Conservation (phyloP, 2,888 invertebrate genomes). For the Dicyrtomina minuta region DNA sequence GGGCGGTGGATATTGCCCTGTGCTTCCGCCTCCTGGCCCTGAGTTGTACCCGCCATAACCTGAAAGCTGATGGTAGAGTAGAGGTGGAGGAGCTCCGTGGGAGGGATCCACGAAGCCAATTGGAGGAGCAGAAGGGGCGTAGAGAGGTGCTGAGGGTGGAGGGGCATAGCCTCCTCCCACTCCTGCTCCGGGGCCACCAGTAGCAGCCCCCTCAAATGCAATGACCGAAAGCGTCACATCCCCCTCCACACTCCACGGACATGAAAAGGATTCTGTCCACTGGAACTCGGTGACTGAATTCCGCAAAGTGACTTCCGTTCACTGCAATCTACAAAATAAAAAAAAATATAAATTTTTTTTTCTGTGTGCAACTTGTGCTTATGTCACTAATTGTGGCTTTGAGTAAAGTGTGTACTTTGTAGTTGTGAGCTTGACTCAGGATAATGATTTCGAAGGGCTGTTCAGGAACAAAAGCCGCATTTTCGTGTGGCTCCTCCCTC, state of each 20-base stretch:
- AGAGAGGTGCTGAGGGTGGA: no score
- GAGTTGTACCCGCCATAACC: no score
- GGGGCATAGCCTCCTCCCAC: slow-evolving; percentile 26
- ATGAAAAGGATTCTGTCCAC: slow-evolving; percentile 66
- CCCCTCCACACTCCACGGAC: slow-evolving; percentile 75
- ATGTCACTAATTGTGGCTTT: no score
- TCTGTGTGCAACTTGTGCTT: no score
- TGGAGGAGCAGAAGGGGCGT: no score
- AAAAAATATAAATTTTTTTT: no score
- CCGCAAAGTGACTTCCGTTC: slow-evolving; percentile 76
- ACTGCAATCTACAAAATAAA: slow-evolving; percentile 79
- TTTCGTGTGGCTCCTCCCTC: slow-evolving; percentile 62
- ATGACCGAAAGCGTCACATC: slow-evolving; percentile 70
- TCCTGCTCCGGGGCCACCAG: slow-evolving; percentile 16
- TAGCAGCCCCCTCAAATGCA: slow-evolving; percentile 63
- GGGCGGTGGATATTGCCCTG: no score
- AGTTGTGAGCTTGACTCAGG: slow-evolving; percentile 64
- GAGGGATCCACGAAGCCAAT: slow-evolving; percentile 30
- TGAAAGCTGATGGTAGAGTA: not conserved
- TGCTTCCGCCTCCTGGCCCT: no score
- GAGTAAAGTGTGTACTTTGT: no score
- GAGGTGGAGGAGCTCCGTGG: slow-evolving; percentile 25
- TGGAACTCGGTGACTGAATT: slow-evolving; percentile 73
- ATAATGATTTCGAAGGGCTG: slow-evolving; percentile 72
- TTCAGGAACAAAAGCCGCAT: slow-evolving; percentile 64